Conservation (phyloP, 1,140 invertebrate genomes). For the Planococcus citri region DNA sequence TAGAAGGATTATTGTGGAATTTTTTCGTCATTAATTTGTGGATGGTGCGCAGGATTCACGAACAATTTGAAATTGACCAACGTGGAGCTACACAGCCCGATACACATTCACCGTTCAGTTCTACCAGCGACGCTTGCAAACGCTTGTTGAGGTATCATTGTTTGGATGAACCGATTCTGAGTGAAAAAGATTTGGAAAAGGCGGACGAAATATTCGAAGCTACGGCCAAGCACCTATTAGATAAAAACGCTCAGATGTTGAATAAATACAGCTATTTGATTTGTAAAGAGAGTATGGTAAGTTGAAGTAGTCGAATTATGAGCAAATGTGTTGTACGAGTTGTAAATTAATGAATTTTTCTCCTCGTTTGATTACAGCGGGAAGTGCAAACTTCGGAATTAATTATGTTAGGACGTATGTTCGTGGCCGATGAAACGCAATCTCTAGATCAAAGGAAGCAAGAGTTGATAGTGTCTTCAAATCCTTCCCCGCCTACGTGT, state of each 20-base stretch:
- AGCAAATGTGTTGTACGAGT: too few relatives aligned
- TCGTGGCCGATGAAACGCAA: slow-evolving; percentile 51
- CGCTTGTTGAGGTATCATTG: slow-evolving; percentile 71
- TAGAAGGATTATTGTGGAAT: background rate
- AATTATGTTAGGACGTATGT: slow-evolving; percentile 57
- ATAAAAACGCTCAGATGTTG: slow-evolving; percentile 59
- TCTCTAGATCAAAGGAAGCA: slow-evolving; percentile 42
- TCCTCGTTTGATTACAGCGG: slow-evolving; percentile 37
- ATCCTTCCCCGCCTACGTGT: slow-evolving; percentile 10
- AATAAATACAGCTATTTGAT: slow-evolving; percentile 65
- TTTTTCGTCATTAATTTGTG: background rate
- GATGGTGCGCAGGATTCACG: slow-evolving; percentile 42
- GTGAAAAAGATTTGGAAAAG: slow-evolving; percentile 51
- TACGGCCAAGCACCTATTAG: slow-evolving; percentile 55
- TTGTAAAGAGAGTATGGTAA: slow-evolving; percentile 73
- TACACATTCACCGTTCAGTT: slow-evolving; percentile 56
- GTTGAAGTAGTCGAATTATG: slow-evolving; percentile 28
- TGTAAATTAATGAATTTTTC: background rate
- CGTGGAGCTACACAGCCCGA: slow-evolving; percentile 62
- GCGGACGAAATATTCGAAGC: slow-evolving; percentile 65
- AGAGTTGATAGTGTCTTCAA: slow-evolving; percentile 31
- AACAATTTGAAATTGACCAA: slow-evolving; percentile 66
- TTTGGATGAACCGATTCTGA: slow-evolving; percentile 53
- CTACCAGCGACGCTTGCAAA: slow-evolving; percentile 62
- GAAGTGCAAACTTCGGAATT: slow-evolving; percentile 53